Evolutionary conservation across 2,888 invertebrate species (phyloP).

Genomic region (Parelbella ahira): DNA sequence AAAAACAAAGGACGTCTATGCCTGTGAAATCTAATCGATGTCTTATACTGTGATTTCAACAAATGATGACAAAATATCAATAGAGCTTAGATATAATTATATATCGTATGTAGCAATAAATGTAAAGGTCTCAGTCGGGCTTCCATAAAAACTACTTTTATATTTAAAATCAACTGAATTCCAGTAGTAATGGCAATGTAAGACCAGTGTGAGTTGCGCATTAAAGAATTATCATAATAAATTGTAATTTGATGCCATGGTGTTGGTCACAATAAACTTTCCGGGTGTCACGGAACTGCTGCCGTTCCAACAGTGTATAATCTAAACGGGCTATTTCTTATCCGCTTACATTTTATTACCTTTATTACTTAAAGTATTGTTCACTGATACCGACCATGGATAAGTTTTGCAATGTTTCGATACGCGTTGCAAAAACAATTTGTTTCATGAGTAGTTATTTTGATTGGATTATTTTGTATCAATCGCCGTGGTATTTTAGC

Average conservation of each 20-base stretch:
- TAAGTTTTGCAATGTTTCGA: background rate
- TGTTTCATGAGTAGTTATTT: conserved; percentile 5
- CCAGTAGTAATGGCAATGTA: conserved; percentile 16
- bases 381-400: background rate
- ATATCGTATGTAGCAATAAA: too few species aligned
- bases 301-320: conserved; percentile 5
- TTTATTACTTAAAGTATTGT: conserved; percentile 14
- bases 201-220: conserved; percentile 9
- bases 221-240: conserved; percentile 31
- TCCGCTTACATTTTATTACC: conserved; percentile 19
- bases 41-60: too few species aligned
- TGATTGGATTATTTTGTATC: conserved; percentile 11
- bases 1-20: too few species aligned
- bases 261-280: conserved; percentile 29
- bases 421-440: conserved; percentile 1
- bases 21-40: too few species aligned
- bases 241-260: conserved; percentile 31
- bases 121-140: too few species aligned
- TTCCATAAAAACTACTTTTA: too few species aligned
- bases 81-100: too few species aligned
- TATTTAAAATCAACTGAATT: conserved; percentile 13
- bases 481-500: conserved; percentile 1
- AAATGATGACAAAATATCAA: too few species aligned
- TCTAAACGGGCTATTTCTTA: conserved; percentile 11
- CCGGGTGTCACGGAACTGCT: conserved; percentile 15